A percentile compares a stretch with the other conserved stretches of the same genome.
Evolutionary conservation across 35 echinoderm and acorn worm species (phyloP).

Genomic region (Apostichopus parvimensis): DNA sequence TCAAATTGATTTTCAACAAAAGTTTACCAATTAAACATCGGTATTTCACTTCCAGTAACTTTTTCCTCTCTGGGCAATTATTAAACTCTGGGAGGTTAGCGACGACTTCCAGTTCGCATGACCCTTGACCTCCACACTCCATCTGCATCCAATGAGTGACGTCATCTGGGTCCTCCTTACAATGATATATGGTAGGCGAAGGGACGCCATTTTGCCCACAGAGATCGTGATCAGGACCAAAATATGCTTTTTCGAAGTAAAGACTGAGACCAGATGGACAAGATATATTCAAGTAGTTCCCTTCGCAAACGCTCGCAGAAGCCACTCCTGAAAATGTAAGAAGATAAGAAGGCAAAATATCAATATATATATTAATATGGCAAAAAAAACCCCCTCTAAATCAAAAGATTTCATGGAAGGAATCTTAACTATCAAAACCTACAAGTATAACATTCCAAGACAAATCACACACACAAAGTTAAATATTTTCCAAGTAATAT

Average conservation of each 20-base stretch:
- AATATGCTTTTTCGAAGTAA: neutral
- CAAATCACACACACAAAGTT: too few relatives aligned
- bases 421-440: too few relatives aligned
- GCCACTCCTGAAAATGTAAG: neutral
- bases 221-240: neutral
- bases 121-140: neutral
- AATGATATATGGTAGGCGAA: neutral
- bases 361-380: too few relatives aligned
- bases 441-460: too few relatives aligned
- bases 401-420: too few relatives aligned
- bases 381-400: too few relatives aligned
- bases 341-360: neutral
- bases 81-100: neutral
- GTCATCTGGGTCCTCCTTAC: neutral
- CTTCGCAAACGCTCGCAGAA: constrained; percentile 12
- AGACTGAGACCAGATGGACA: neutral
- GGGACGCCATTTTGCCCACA: neutral
- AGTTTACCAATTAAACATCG: neutral
- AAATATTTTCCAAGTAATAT: too few relatives aligned
- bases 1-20: too few relatives aligned
- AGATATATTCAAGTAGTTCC: neutral
- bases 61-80: neutral
- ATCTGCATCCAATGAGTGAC: neutral
- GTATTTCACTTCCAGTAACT: neutral
- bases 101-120: neutral